These are phyloP conservation scores for Novumbra hubbsi DNA, from an alignment of 2,797 vertebrate species.

Conservation along the genomic window DNA sequence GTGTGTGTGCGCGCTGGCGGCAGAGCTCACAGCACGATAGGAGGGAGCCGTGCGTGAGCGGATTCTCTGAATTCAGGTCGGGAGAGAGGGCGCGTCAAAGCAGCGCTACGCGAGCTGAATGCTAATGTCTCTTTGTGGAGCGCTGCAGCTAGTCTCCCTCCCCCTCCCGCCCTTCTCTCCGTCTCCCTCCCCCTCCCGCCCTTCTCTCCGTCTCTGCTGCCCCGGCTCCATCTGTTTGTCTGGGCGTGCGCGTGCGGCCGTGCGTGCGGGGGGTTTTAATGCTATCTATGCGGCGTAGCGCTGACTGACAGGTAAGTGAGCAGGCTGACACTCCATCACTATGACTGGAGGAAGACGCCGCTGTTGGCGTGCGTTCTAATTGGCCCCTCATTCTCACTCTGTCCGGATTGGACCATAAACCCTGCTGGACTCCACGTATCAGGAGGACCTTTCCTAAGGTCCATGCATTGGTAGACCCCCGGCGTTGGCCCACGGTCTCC, in stretches of 20 bases:
- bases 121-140: conserved; percentile 31
- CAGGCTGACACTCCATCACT: background rate
- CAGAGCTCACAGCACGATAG: conserved; percentile 8
- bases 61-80: conserved; percentile 29
- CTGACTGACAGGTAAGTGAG: conserved; percentile 1
- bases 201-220: background rate
- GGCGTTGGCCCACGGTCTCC: background rate
- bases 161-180: conserved; percentile 5
- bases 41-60: conserved; percentile 14
- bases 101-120: conserved; percentile 39
- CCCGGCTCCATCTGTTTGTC: conserved; percentile 17
- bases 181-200: conserved; percentile 9
- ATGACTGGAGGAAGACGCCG: background rate
- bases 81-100: conserved; percentile 8
- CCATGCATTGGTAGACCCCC: background rate
- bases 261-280: conserved; percentile 13
- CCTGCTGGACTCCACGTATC: background rate
- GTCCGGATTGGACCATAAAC: background rate
- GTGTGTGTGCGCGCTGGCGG: background rate
- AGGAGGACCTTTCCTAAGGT: background rate
- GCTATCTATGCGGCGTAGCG: background rate
- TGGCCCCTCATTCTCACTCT: background rate
- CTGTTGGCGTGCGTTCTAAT: background rate
- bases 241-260: background rate
- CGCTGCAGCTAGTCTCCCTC: conserved; percentile 3